Evolutionary conservation across 2,888 invertebrate genomes (phyloP).

Genomic region (Conomelus anceps): DNA sequence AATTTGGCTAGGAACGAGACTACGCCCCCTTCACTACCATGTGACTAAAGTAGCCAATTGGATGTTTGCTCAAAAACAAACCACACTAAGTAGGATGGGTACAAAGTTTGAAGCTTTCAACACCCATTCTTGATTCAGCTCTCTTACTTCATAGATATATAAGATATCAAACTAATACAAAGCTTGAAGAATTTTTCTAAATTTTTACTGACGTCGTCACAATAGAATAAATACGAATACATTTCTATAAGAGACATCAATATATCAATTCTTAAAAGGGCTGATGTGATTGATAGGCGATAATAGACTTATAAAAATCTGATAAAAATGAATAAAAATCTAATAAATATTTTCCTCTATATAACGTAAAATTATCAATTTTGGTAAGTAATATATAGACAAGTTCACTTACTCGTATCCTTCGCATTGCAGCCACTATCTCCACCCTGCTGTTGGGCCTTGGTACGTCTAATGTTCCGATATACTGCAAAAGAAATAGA

Average conservation of each 20-base stretch:
- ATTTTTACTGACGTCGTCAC: no score
- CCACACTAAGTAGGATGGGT: not conserved
- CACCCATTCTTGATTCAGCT: not conserved
- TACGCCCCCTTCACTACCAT: not conserved
- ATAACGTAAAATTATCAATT: no score
- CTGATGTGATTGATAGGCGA: no score
- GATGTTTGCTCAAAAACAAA: not conserved
- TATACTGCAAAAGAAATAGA: constrained; percentile 71
- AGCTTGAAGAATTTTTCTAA: no score
- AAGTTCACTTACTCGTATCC: constrained; percentile 80
- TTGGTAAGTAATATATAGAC: not conserved
- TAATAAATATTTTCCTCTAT: no score
- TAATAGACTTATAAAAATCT: no score
- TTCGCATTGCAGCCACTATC: constrained; percentile 98
- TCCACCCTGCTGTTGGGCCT: constrained; percentile 93
- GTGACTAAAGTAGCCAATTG: not conserved
- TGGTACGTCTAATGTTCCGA: constrained; percentile 95
- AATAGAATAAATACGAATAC: no score
- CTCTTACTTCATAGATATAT: no score
- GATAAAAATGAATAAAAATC: no score
- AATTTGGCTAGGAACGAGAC: not conserved
- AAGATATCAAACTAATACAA: no score
- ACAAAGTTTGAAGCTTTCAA: not conserved
- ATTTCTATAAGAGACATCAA: no score
- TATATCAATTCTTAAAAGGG: no score